Evolutionary conservation across 2,797 vertebrate genomes (phyloP).

Genomic region (Pygocentrus nattereri): DNA sequence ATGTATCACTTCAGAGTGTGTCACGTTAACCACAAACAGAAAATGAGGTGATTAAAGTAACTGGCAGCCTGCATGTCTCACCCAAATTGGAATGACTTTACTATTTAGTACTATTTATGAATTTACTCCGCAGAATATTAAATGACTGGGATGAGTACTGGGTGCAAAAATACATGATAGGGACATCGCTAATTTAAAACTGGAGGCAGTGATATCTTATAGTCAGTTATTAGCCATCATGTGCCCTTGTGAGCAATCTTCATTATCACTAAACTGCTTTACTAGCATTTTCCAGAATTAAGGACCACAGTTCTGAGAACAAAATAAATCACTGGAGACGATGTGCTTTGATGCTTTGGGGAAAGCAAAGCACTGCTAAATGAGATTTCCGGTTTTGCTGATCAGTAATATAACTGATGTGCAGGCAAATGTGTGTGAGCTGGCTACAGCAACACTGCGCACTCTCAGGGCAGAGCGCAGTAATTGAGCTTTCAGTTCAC

Average conservation of each 20-base stretch:
- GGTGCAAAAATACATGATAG: not conserved
- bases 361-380: not conserved
- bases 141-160: not conserved
- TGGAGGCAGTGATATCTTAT: constrained; percentile 13
- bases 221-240: not conserved
- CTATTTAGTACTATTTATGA: too few relatives aligned
- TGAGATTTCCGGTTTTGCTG: not conserved
- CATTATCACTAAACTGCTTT: constrained; percentile 10
- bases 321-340: not conserved
- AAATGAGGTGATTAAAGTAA: too few relatives aligned
- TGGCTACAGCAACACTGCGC: not conserved
- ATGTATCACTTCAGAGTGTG: too few relatives aligned
- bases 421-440: not conserved
- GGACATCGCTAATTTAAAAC: not conserved
- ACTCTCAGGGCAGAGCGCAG: not conserved
- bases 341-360: not conserved
- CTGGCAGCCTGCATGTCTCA: too few relatives aligned
- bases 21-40: too few relatives aligned
- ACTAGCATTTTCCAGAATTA: not conserved
- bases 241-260: not conserved
- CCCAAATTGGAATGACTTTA: too few relatives aligned
- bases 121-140: not conserved
- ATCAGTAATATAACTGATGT: not conserved
- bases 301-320: not conserved
- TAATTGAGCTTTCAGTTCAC: too few relatives aligned